Evolutionary conservation across 2,888 invertebrate genomes (phyloP).

Genomic region (Epicampocera succincta): DNA sequence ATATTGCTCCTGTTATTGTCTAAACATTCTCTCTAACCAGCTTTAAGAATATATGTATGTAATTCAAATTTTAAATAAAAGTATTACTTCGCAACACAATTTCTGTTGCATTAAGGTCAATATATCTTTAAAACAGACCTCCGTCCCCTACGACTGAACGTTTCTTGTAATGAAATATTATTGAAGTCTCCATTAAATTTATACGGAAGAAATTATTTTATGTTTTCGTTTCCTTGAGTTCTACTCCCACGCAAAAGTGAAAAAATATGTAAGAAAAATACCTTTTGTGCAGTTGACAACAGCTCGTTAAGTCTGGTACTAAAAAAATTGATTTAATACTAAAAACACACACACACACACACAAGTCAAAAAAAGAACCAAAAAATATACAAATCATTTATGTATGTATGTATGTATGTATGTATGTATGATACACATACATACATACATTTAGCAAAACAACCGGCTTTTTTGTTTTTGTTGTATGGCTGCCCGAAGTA

Average conservation of each 20-base stretch:
- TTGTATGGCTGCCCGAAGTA: constrained; percentile 35
- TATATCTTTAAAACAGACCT: not conserved
- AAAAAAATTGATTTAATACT: constrained; percentile 25
- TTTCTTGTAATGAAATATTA: constrained; percentile 1
- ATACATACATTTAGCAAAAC: too few relatives aligned
- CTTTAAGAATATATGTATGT: too few relatives aligned
- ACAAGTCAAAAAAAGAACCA: not conserved
- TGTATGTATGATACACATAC: constrained; percentile 15
- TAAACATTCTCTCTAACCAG: too few relatives aligned
- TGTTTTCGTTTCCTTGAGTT: not conserved
- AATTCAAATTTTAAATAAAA: not conserved
- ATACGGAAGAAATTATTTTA: constrained; percentile 16
- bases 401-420: not conserved
- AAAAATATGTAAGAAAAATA: constrained; percentile 27
- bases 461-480: constrained; percentile 41
- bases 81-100: not conserved
- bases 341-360: not conserved
- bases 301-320: not conserved
- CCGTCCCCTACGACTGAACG: not conserved
- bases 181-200: constrained; percentile 15
- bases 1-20: too few relatives aligned
- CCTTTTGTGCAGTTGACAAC: constrained; percentile 55
- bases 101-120: constrained; percentile 3
- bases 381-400: not conserved
- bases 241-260: not conserved